A percentile compares a stretch with the other conserved stretches of the same genome.
phyloP scores from a whole-genome alignment of 2,113 vertebrate genomes.

The Sminthopsis crassicaudata region DNA sequence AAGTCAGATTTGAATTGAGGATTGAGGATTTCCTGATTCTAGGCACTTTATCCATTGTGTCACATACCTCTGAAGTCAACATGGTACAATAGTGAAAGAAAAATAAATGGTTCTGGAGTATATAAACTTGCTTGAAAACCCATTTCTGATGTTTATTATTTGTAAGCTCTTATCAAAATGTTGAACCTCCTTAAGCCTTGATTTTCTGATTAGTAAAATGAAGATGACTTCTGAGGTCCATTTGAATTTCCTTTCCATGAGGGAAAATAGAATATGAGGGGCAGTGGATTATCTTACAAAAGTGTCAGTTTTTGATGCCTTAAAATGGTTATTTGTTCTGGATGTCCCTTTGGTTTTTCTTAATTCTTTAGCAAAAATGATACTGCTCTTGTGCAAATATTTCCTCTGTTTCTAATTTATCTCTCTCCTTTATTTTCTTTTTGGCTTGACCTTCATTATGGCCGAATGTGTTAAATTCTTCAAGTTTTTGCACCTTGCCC shows the following conservation, averaged over 20 bases:
- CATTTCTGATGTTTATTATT: not conserved
- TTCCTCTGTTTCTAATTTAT: fast-evolving
- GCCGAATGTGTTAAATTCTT: not conserved
- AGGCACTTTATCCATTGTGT: not conserved
- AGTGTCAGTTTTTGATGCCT: not conserved
- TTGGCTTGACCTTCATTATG: not conserved
- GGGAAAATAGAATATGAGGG: not conserved
- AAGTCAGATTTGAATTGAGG: not conserved
- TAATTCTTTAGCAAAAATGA: fast-evolving
- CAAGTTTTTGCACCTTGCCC: not conserved
- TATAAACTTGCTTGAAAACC: not conserved
- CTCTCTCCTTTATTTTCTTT: not conserved
- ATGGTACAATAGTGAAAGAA: not conserved
- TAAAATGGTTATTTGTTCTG: not conserved
- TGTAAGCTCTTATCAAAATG: not conserved
- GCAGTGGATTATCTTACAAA: not conserved
- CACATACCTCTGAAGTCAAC: not conserved
- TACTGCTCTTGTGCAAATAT: fast-evolving
- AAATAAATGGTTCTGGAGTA: not conserved
- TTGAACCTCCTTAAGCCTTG: not conserved
- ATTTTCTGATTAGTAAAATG: not conserved
- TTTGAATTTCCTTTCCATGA: not conserved
- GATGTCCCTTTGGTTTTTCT: not conserved
- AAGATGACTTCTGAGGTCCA: not conserved
- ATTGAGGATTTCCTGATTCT: not conserved